phyloP scores from a whole-genome alignment of 2,113 vertebrate genomes.

The Chaetodon auriga region DNA sequence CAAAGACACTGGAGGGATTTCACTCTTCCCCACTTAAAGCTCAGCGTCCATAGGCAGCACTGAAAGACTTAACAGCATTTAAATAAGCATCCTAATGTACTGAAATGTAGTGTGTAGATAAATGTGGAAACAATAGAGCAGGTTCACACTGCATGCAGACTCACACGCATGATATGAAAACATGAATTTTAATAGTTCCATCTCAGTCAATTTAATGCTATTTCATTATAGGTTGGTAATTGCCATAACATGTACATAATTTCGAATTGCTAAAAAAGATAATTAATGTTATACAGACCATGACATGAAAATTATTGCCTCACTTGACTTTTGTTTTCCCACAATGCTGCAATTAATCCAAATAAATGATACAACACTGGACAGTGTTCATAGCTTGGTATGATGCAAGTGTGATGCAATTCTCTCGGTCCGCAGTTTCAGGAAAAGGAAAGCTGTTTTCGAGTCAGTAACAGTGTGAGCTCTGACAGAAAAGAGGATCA shows the following conservation, averaged over 20 bases:
- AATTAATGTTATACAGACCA: not conserved
- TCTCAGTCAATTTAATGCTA: not conserved
- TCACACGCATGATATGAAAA: not conserved
- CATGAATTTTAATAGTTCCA: not conserved
- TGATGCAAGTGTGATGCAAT: constrained; percentile 71
- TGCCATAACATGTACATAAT: not conserved
- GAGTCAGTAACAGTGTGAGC: constrained; percentile 26
- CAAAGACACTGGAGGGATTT: constrained; percentile 70
- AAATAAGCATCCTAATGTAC: constrained; percentile 48
- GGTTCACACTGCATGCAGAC: not conserved
- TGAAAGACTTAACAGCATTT: constrained; percentile 46
- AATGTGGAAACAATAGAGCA: not conserved
- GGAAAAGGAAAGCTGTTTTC: constrained; percentile 45
- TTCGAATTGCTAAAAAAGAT: not conserved
- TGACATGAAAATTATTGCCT: not conserved
- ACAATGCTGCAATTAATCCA: constrained; percentile 25
- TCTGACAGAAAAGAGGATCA: constrained; percentile 37
- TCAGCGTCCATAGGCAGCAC: constrained; percentile 55
- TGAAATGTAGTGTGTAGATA: constrained; percentile 21
- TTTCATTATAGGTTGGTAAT: constrained; percentile 9
- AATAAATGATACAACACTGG: constrained; percentile 32
- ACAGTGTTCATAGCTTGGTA: constrained; percentile 22
- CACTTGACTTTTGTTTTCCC: constrained; percentile 15
- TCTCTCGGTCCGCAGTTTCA: constrained; percentile 39
- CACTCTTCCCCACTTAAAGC: constrained; percentile 61